Percentiles rank a stretch among this genome's conserved stretches.
Conservation (phyloP, 2,113 vertebrate genomes). For the Cettia cetti region DNA sequence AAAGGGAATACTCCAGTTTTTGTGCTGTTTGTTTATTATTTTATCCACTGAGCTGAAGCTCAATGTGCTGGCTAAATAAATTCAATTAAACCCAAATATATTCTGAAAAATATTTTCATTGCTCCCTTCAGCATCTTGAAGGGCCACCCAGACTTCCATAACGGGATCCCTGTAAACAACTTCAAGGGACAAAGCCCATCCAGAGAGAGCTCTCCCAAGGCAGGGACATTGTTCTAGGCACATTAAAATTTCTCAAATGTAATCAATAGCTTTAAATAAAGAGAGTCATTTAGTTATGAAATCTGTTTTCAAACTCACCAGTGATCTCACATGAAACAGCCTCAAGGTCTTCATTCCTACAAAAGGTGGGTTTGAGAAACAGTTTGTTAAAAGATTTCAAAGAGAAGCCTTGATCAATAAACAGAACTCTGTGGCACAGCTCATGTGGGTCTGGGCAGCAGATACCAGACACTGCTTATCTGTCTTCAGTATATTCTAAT, state of each 20-base stretch:
- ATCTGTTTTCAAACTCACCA: slow-evolving; percentile 64
- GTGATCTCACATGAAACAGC: slow-evolving; percentile 56
- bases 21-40: background rate
- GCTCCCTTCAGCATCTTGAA: background rate
- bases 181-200: background rate
- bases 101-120: background rate
- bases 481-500: background rate
- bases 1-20: background rate
- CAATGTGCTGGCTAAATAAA: background rate
- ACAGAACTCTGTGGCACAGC: background rate
- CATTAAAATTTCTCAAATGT: background rate
- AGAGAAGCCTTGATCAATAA: background rate
- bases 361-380: background rate
- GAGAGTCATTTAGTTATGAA: background rate
- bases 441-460: background rate
- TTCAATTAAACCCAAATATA: background rate
- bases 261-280: background rate
- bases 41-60: background rate
- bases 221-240: background rate
- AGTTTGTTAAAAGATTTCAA: background rate
- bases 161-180: background rate
- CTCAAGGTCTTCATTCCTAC: slow-evolving; percentile 61
- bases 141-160: background rate
- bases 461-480: background rate
- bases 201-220: background rate